Conservation (phyloP, 2,888 invertebrate genomes). For the Apamea epomidion region DNA sequence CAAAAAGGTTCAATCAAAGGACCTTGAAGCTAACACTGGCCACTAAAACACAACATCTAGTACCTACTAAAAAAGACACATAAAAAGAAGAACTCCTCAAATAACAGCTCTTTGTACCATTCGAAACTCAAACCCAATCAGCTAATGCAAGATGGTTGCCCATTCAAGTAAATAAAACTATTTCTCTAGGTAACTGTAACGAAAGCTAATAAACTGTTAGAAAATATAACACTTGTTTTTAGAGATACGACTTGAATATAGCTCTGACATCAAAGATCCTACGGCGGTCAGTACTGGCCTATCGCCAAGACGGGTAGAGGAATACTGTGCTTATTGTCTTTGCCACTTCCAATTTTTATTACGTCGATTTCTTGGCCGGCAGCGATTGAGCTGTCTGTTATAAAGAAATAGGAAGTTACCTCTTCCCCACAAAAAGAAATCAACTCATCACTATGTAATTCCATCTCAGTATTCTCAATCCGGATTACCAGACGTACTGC, state of each 20-base stretch:
- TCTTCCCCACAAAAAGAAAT: too few species aligned
- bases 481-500: neutral
- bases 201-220: constrained; percentile 61
- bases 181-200: constrained; percentile 64
- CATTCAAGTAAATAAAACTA: constrained; percentile 60
- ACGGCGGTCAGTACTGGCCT: constrained; percentile 40
- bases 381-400: constrained; percentile 1
- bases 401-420: neutral
- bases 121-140: constrained; percentile 48
- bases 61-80: neutral
- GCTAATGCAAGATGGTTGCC: constrained; percentile 35
- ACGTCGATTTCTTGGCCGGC: neutral
- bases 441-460: neutral
- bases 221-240: constrained; percentile 61
- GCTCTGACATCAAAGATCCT: constrained; percentile 61
- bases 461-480: neutral
- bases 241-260: constrained; percentile 50
- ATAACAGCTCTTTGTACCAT: constrained; percentile 24
- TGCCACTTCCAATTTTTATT: constrained; percentile 39
- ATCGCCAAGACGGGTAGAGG: constrained; percentile 48
- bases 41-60: constrained; percentile 5
- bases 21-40: constrained; percentile 1
- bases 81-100: constrained; percentile 14
- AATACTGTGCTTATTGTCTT: constrained; percentile 51
- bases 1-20: neutral